Evolutionary conservation across 1,140 invertebrate genomes (phyloP).

Genomic region (Arctopsyche grandis): DNA sequence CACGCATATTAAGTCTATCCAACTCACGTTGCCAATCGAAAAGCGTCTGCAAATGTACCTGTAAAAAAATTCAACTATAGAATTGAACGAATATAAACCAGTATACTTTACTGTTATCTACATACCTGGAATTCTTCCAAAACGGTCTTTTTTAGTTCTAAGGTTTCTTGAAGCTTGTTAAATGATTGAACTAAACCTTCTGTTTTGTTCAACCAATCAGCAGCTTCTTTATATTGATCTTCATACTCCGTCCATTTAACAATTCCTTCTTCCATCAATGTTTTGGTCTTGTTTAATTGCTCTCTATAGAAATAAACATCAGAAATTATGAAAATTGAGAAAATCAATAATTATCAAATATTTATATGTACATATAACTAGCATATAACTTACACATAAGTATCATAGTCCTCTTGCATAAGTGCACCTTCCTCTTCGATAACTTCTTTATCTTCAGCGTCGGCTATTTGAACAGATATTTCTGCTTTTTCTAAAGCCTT

Average conservation of each 20-base stretch:
- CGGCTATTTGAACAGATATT: conserved; percentile 82
- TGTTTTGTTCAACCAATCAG: conserved; percentile 88
- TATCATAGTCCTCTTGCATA: conserved; percentile 88
- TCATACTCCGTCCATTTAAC: conserved; percentile 97
- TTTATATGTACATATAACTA: conserved; percentile 28
- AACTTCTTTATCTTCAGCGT: conserved; percentile 87
- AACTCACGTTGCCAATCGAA: conserved; percentile 95
- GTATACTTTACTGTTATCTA: not conserved
- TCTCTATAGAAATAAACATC: conserved; percentile 66
- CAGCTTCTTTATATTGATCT: conserved; percentile 89
- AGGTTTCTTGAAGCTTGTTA: conserved; percentile 88
- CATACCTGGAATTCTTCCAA: conserved; percentile 87
- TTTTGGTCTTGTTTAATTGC: conserved; percentile 81
- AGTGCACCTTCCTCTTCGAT: conserved; percentile 92
- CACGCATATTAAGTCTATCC: conserved; percentile 90
- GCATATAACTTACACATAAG: conserved; percentile 73
- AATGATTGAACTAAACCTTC: conserved; percentile 89
- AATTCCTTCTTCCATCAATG: conserved; percentile 86
- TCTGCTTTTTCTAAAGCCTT: conserved; percentile 84
- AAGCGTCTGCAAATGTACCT: conserved; percentile 85
- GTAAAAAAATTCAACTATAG: conserved; percentile 37
- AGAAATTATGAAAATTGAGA: conserved; percentile 34
- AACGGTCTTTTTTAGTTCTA: conserved; percentile 89
- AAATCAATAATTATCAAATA: conserved; percentile 42
- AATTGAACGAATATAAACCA: conserved; percentile 33